Evolutionary conservation across 2,113 vertebrate species (phyloP).

Genomic region (Vombatus ursinus): DNA sequence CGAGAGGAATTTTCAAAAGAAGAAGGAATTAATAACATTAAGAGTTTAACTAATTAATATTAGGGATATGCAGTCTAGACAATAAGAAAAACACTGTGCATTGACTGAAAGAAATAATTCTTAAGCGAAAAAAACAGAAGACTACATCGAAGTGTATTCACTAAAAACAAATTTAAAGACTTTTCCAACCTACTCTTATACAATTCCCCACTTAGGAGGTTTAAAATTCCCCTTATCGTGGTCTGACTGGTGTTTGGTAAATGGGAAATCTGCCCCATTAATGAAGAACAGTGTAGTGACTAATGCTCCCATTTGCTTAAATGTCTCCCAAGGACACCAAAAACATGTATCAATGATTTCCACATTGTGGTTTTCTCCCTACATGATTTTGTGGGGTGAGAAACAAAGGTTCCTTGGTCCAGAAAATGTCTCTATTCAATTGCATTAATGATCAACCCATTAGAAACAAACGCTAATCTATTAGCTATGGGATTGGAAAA

Average conservation of each 20-base stretch:
- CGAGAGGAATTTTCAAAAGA: neutral
- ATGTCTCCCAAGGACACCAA: constrained; percentile 40
- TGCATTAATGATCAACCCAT: constrained; percentile 55
- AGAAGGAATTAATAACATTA: neutral
- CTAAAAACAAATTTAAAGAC: neutral
- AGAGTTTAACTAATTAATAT: neutral
- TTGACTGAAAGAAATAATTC: neutral
- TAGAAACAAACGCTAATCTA: constrained; percentile 72
- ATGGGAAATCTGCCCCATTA: neutral
- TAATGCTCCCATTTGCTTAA: neutral
- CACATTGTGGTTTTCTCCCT: neutral
- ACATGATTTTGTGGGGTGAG: neutral
- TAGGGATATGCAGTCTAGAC: neutral
- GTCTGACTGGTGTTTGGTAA: neutral
- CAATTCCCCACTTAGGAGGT: neutral
- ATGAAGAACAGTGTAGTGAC: neutral
- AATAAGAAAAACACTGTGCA: neutral
- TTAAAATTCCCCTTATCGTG: constrained; percentile 3
- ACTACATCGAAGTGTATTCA: neutral
- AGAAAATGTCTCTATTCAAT: constrained; percentile 55
- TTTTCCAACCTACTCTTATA: neutral
- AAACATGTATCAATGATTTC: constrained; percentile 8
- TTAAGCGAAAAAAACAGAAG: neutral
- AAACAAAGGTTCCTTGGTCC: constrained; percentile 65
- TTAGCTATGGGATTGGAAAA: constrained; percentile 64